phyloP scores from a whole-genome alignment of 2,113 vertebrate genomes.

The Rhabdomys dilectus region DNA sequence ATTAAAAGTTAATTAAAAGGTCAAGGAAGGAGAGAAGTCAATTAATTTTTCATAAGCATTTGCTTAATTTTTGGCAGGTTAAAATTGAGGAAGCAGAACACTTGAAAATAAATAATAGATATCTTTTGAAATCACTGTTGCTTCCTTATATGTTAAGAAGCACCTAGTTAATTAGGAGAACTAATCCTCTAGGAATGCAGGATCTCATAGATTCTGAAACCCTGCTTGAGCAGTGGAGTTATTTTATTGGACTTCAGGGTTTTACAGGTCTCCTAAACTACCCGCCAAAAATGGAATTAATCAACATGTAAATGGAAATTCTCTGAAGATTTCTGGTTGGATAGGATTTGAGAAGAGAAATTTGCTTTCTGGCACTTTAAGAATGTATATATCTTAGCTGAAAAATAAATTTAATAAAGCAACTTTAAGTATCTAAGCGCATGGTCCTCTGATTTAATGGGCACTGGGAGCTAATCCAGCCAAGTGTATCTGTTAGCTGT shows the following conservation, averaged over 20 bases:
- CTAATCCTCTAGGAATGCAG: slow-evolving; percentile 68
- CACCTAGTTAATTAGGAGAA: slow-evolving; percentile 76
- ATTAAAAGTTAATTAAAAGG: slow-evolving; percentile 88
- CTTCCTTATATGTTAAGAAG: slow-evolving; percentile 49
- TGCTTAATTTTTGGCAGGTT: slow-evolving; percentile 82
- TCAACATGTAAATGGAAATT: slow-evolving; percentile 41
- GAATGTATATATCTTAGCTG: slow-evolving; percentile 25
- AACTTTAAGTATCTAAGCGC: slow-evolving; percentile 39
- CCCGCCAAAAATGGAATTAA: slow-evolving; percentile 37
- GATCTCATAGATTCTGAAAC: neutral
- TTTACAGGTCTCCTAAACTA: slow-evolving; percentile 60
- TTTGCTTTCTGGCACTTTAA: neutral
- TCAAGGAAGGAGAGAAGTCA: slow-evolving; percentile 80
- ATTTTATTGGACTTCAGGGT: slow-evolving; percentile 67
- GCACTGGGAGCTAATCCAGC: neutral
- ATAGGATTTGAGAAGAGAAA: neutral
- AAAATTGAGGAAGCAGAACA: slow-evolving; percentile 73
- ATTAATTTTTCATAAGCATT: slow-evolving; percentile 82
- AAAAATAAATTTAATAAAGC: slow-evolving; percentile 53
- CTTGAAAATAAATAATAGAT: slow-evolving; percentile 73
- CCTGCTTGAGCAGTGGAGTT: slow-evolving; percentile 68
- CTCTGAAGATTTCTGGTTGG: slow-evolving; percentile 27
- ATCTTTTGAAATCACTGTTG: slow-evolving; percentile 74
- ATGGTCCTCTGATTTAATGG: slow-evolving; percentile 21
- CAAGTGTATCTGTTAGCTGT: neutral